phyloP scores from a whole-genome alignment of 2,797 vertebrate genomes.

The Eptatretus atami region DNA sequence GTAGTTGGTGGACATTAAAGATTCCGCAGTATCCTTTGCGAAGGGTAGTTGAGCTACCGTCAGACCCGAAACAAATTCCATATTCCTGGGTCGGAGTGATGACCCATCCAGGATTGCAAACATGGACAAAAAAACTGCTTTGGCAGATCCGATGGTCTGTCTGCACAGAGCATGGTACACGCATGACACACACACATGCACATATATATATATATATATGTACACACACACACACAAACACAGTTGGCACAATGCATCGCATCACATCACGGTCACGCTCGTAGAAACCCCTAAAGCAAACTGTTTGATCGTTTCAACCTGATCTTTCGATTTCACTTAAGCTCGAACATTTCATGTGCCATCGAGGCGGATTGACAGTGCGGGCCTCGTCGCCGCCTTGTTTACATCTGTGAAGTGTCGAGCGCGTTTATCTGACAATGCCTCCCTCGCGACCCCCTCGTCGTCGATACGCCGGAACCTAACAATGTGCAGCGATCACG shows the following conservation, averaged over 20 bases:
- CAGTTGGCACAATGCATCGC: not conserved
- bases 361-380: not conserved
- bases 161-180: no score
- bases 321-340: slow-evolving; percentile 5
- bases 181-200: no score
- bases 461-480: not conserved
- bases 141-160: no score
- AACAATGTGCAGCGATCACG: not conserved
- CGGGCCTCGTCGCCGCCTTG: not conserved
- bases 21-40: no score
- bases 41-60: no score
- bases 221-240: no score
- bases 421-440: slow-evolving; percentile 1
- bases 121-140: no score
- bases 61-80: no score
- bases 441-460: not conserved
- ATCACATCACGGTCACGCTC: not conserved
- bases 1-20: no score
- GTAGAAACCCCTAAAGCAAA: not conserved
- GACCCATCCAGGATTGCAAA: no score
- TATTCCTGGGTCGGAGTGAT: no score
- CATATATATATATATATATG: no score
- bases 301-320: not conserved
- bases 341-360: not conserved
- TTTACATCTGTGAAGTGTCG: slow-evolving; percentile 1